A percentile compares a stretch with the other conserved stretches of the same genome.
These are phyloP conservation scores for Daboia siamensis DNA, from an alignment of 2,113 vertebrate genomes.

Conservation along the genomic window DNA sequence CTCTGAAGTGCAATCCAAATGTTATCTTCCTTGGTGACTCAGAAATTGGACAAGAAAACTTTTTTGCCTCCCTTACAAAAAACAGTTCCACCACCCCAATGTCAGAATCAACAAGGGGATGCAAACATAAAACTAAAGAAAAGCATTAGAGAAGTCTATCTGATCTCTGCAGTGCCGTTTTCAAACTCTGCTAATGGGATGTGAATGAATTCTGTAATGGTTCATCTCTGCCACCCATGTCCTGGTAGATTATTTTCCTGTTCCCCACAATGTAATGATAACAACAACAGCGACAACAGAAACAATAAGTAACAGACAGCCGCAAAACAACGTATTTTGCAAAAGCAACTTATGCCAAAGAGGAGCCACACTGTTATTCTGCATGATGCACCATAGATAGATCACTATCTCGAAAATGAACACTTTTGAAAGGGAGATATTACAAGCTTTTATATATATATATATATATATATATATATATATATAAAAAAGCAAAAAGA, in stretches of 20 bases:
- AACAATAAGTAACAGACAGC: constrained; percentile 42
- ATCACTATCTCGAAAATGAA: constrained; percentile 11
- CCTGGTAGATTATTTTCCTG: neutral
- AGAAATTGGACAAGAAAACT: no score
- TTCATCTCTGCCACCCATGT: constrained; percentile 1
- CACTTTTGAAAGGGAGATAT: constrained; percentile 28
- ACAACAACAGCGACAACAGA: constrained; percentile 1
- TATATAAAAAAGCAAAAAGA: neutral
- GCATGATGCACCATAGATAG: constrained; percentile 9
- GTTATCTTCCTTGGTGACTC: neutral
- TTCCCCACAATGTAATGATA: neutral
- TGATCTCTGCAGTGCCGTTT: neutral
- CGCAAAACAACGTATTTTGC: constrained; percentile 22
- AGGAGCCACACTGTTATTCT: constrained; percentile 17
- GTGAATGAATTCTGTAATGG: neutral
- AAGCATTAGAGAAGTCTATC: neutral
- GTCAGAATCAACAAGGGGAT: neutral
- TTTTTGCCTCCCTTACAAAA: neutral
- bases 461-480: no score
- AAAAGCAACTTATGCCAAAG: constrained; percentile 24
- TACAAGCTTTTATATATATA: constrained; percentile 8
- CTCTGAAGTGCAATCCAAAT: neutral
- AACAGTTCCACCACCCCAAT: neutral
- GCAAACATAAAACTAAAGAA: no score
- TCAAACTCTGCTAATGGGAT: neutral